Conservation (phyloP, 2,797 vertebrate species). For the Amniataba percoides region DNA sequence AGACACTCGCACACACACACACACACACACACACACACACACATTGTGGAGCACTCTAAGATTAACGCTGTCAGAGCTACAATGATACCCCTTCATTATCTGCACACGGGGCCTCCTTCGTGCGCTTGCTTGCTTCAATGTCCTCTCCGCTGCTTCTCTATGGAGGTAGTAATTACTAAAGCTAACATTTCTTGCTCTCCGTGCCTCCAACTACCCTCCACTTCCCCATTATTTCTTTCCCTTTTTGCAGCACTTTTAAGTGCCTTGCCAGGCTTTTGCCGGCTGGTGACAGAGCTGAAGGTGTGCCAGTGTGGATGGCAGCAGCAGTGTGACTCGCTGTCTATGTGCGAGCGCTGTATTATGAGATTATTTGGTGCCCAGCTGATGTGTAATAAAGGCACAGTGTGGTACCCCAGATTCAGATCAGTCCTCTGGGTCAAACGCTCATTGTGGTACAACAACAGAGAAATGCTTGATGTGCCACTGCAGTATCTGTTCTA, state of each 20-base stretch:
- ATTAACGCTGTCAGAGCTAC: slow-evolving; percentile 88
- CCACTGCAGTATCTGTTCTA: slow-evolving; percentile 59
- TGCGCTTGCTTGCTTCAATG: slow-evolving; percentile 80
- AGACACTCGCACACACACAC: slow-evolving; percentile 10
- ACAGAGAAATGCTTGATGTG: slow-evolving; percentile 68
- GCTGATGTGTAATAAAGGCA: slow-evolving; percentile 80
- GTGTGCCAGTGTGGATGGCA: slow-evolving; percentile 59
- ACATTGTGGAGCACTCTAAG: slow-evolving; percentile 76
- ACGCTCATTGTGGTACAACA: slow-evolving; percentile 58
- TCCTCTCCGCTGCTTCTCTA: slow-evolving; percentile 81
- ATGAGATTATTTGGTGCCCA: slow-evolving; percentile 79
- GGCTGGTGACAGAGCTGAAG: slow-evolving; percentile 73
- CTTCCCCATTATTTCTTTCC: slow-evolving; percentile 64
- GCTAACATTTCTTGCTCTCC: slow-evolving; percentile 81
- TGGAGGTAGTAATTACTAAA: slow-evolving; percentile 88
- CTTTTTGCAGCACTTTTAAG: slow-evolving; percentile 45
- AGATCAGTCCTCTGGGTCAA: slow-evolving; percentile 72
- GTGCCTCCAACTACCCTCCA: slow-evolving; percentile 64
- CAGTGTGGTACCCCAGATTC: slow-evolving; percentile 66
- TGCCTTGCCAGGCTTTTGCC: slow-evolving; percentile 61
- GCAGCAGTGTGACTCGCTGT: slow-evolving; percentile 48
- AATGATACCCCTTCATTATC: slow-evolving; percentile 89
- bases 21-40: slow-evolving; percentile 48
- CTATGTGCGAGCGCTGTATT: slow-evolving; percentile 64
- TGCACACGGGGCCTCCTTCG: slow-evolving; percentile 83